These are phyloP conservation scores for Chirona hameri DNA, from an alignment of 2,888 invertebrate genomes.

Conservation along the genomic window DNA sequence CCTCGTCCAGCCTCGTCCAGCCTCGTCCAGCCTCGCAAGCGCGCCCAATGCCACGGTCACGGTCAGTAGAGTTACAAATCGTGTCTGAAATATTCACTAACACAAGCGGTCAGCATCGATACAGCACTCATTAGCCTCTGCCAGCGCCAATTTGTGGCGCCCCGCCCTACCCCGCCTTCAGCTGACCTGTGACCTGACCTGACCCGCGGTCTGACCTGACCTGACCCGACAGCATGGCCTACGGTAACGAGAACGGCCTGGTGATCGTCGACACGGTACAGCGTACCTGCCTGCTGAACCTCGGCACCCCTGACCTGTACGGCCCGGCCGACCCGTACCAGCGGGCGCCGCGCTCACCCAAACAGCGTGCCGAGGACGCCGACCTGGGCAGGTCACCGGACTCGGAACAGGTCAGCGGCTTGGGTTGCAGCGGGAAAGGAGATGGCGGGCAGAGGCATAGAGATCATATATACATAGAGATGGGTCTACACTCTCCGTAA, in stretches of 20 bases:
- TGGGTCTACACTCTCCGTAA: too few relatives aligned
- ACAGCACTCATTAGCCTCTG: too few relatives aligned
- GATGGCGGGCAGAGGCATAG: too few relatives aligned
- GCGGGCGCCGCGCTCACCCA: conserved; percentile 72
- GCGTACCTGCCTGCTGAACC: conserved; percentile 80
- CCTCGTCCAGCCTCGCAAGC: too few relatives aligned
- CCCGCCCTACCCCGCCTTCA: too few relatives aligned
- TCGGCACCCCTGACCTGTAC: conserved; percentile 87
- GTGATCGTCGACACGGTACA: conserved; percentile 92
- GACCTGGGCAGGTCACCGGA: conserved; percentile 72
- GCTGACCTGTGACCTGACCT: not conserved
- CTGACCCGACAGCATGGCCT: conserved; percentile 73
- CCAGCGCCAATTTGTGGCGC: too few relatives aligned
- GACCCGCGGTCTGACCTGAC: conserved; percentile 41
- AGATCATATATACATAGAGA: too few relatives aligned
- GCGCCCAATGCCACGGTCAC: too few relatives aligned
- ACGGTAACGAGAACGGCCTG: conserved; percentile 93
- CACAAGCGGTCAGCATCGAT: too few relatives aligned
- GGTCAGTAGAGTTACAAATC: too few relatives aligned
- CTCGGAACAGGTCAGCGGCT: conserved; percentile 71
- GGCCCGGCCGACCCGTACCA: conserved; percentile 83
- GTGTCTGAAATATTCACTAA: too few relatives aligned
- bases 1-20: too few relatives aligned
- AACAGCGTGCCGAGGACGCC: conserved; percentile 58
- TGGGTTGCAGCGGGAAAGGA: not conserved